Percentiles rank a stretch among this genome's conserved stretches.
phyloP scores from a whole-genome alignment of 2,888 invertebrate genomes.

The Harmothoe impar region DNA sequence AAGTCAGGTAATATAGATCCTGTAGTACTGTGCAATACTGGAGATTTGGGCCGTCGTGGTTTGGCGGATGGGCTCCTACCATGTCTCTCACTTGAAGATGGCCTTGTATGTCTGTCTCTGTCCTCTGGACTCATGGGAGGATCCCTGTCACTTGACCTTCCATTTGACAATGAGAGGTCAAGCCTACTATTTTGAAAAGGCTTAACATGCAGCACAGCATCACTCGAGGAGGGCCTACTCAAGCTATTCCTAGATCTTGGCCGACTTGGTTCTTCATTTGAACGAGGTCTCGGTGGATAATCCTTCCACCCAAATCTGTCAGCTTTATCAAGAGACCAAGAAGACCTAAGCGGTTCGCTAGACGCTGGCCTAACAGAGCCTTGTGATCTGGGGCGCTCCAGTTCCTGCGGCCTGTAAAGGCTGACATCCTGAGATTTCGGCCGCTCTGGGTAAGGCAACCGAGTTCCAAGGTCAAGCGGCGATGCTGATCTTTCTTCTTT shows the following conservation, averaged over 20 bases:
- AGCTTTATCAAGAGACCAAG: slow-evolving; percentile 16
- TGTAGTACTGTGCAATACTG: slow-evolving; percentile 59
- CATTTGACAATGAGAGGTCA: background rate
- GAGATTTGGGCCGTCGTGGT: background rate
- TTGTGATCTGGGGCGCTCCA: slow-evolving; percentile 36
- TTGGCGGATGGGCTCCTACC: background rate
- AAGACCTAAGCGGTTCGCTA: slow-evolving; percentile 30
- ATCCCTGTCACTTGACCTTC: background rate
- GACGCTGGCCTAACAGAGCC: slow-evolving; percentile 1
- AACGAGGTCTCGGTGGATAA: slow-evolving; percentile 21
- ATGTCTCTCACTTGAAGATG: background rate
- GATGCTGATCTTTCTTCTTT: slow-evolving; percentile 12
- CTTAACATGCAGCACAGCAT: background rate
- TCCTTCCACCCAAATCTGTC: background rate
- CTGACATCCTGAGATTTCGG: slow-evolving; percentile 38
- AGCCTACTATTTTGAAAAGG: background rate
- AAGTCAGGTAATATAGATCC: background rate
- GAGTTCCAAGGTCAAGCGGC: background rate
- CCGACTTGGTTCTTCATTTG: slow-evolving; percentile 13
- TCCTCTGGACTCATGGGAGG: background rate
- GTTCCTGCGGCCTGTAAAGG: background rate
- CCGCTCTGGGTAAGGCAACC: slow-evolving; percentile 41
- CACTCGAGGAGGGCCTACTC: slow-evolving; percentile 37
- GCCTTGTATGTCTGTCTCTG: background rate
- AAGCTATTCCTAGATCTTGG: slow-evolving; percentile 3